Conservation (phyloP, 2,113 vertebrate species). For the Otocyon megalotis region DNA sequence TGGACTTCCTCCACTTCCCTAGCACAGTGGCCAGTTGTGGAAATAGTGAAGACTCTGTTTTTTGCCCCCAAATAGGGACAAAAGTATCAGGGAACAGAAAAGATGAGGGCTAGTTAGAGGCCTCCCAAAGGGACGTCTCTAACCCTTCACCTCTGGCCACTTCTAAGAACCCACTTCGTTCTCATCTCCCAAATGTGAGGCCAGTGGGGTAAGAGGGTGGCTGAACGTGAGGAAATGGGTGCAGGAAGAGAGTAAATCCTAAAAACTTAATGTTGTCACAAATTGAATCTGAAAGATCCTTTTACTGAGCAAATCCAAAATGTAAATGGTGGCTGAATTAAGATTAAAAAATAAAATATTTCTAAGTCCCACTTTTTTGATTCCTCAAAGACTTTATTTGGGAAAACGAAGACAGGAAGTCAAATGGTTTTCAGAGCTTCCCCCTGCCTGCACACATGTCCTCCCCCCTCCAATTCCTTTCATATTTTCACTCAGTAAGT, state of each 20-base stretch:
- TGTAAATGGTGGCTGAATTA: background rate
- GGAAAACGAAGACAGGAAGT: background rate
- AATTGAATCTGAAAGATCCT: background rate
- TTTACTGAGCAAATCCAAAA: conserved; percentile 26
- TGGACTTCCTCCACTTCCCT: background rate
- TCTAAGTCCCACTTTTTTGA: conserved; percentile 14
- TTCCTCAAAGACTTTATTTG: background rate
- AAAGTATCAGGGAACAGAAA: background rate
- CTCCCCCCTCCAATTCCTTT: too few species aligned
- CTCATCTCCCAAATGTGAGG: background rate
- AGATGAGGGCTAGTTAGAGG: background rate
- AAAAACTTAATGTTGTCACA: background rate
- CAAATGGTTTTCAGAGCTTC: background rate
- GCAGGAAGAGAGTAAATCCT: background rate
- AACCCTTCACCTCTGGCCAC: background rate
- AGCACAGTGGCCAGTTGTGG: background rate
- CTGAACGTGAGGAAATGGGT: background rate
- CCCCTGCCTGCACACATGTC: background rate
- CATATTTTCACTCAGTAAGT: background rate
- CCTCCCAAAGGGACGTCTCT: background rate
- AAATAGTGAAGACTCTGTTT: background rate
- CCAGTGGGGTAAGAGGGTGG: fast-evolving
- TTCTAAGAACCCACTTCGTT: background rate
- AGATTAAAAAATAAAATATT: conserved; percentile 12
- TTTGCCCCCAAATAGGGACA: background rate